A percentile compares a stretch with the other conserved stretches of the same genome.
phyloP scores from a whole-genome alignment of 2,113 vertebrate species.

The Galbula dea region DNA sequence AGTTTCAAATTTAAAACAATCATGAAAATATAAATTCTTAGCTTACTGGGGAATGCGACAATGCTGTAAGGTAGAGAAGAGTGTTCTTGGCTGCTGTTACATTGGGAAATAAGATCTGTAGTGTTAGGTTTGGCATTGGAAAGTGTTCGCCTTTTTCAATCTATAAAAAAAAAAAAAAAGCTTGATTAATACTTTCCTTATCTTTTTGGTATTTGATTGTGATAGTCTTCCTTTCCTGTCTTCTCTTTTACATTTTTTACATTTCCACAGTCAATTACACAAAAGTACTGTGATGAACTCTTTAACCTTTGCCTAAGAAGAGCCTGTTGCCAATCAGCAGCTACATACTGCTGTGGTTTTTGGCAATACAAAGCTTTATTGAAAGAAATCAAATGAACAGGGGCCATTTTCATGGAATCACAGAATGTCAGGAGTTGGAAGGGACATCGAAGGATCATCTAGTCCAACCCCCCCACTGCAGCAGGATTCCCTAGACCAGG shows the following conservation, averaged over 20 bases:
- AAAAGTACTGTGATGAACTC: background rate
- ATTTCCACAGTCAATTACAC: background rate
- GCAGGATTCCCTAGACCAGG: too few species aligned
- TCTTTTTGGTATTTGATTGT: background rate
- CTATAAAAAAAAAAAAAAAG: conserved; percentile 60
- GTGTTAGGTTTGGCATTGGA: conserved; percentile 76
- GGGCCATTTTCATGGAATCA: too few species aligned
- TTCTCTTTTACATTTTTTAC: background rate
- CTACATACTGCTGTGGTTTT: background rate
- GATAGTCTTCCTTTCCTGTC: background rate
- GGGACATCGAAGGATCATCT: too few species aligned
- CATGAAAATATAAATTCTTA: background rate
- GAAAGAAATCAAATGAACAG: background rate
- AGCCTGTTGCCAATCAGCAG: background rate
- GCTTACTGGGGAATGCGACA: conserved; percentile 78
- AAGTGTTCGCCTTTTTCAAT: conserved; percentile 77
- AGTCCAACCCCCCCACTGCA: too few species aligned
- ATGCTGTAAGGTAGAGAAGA: conserved; percentile 82
- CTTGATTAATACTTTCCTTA: background rate
- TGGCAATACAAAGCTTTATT: background rate
- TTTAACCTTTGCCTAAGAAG: background rate
- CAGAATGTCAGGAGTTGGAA: too few species aligned
- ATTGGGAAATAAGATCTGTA: conserved; percentile 82
- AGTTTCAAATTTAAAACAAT: background rate
- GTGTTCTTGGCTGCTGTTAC: conserved; percentile 74